Conservation (phyloP, 2,113 vertebrate genomes). For the Zingel zingel region DNA sequence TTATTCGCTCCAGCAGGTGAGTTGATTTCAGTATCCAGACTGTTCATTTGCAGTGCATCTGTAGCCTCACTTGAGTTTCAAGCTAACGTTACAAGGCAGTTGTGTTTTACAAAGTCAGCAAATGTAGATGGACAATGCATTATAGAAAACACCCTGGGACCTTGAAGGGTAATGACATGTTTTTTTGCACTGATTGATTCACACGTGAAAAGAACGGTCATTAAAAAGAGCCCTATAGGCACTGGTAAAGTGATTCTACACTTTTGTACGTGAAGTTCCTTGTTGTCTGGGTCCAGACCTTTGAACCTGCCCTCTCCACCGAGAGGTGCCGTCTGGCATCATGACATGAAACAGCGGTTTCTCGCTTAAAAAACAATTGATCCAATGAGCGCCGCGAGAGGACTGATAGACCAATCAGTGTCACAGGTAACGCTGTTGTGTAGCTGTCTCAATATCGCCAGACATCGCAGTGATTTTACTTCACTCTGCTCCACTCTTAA, state of each 20-base stretch:
- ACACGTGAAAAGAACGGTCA: conserved; percentile 7
- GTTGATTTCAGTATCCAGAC: not conserved
- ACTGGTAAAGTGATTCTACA: not conserved
- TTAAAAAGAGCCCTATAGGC: conserved; percentile 44
- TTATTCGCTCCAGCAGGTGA: not conserved
- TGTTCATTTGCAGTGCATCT: too few relatives aligned
- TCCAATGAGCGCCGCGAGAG: too few relatives aligned
- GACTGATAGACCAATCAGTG: too few relatives aligned
- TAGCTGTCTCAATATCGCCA: too few relatives aligned
- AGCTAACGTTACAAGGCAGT: not conserved
- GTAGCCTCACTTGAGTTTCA: not conserved
- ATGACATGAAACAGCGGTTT: too few relatives aligned
- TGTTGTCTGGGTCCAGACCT: too few relatives aligned
- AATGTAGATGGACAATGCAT: not conserved
- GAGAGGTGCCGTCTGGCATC: too few relatives aligned
- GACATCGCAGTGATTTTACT: too few relatives aligned
- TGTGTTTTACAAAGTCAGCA: not conserved
- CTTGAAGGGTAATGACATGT: conserved; percentile 3
- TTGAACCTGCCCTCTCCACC: too few relatives aligned
- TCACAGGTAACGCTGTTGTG: too few relatives aligned
- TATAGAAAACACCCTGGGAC: not conserved
- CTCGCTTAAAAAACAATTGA: too few relatives aligned
- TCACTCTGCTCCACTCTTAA: too few relatives aligned
- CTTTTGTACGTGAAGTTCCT: not conserved
- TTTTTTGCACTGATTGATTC: conserved; percentile 31